Base-by-base conservation (phyloP, 2,888 invertebrate species). In the Drosophila limbata region DNA sequence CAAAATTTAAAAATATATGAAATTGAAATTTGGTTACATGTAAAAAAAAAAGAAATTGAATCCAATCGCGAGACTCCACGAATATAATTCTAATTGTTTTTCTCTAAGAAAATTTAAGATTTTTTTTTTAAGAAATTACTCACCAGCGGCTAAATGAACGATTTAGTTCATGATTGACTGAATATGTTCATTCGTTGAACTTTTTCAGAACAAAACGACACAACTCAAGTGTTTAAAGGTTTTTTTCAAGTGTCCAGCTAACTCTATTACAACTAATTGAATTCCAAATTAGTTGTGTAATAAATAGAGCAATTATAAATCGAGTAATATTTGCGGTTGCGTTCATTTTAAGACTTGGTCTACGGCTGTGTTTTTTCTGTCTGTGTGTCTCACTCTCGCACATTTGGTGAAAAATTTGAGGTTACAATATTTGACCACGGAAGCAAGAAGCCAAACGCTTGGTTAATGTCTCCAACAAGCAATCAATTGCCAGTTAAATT, bases 381-480 rank as follows among this genome's bases (percentile, higher is more conserved):
- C 25, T 71, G 42, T 42, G 56, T 52, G 57, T 33, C 59, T 35
- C 48, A 63, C 40, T 28, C 33, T 53, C 39, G n/a, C 33, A 48
- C 31, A 65, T 44, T 50, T 63, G 19, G 50, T 80, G 47, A 68
- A 63, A 81, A 71, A 62, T 89, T 89, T 84, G 83, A 84, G 83
- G 89, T 84, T 89, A 89, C 63, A 71, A 66, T 56, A 73, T 56
- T 76, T 85, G 79, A 63, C 85, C 80, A 85, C 84, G 73, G 78
- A 57, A 68, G 81, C 78, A 88, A 68, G 68, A 51, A 86, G 65
- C 53, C 60, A 60, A 70, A 76, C 63, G 48, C 60, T n/a, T 55
- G 42, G 72, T 88, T 82, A 86, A 88, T 88, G 87, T 76, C 71
- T 68, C 65, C 63, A 19, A 51, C 28, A 64, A 70, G 35, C 52